Evolutionary conservation across 2,888 invertebrate species (phyloP).

Genomic region (Stenodera caucasica): DNA sequence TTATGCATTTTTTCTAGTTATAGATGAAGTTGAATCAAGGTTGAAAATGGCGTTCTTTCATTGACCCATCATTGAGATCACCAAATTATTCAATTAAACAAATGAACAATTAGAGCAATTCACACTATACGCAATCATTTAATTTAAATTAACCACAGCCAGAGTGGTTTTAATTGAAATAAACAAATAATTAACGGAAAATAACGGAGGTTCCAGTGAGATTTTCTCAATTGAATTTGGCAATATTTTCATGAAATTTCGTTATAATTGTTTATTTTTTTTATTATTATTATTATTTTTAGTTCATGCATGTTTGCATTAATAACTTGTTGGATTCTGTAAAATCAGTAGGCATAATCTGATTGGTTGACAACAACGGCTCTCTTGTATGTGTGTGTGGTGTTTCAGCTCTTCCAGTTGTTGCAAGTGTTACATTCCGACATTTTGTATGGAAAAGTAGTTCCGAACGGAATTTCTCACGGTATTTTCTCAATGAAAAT

Average conservation of each 20-base stretch:
- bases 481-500: conserved; percentile 21
- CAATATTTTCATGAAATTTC: no score
- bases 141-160: not conserved
- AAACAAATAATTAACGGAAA: not conserved
- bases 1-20: not conserved
- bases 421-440: conserved; percentile 40
- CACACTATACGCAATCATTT: not conserved
- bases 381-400: conserved; percentile 10
- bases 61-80: conserved; percentile 18
- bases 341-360: not conserved
- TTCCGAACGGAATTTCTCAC: conserved; percentile 43
- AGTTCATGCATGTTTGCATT: conserved; percentile 4
- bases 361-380: conserved; percentile 8
- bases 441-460: conserved; percentile 48
- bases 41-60: not conserved
- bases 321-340: conserved; percentile 9
- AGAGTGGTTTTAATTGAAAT: conserved; percentile 6
- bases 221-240: no score
- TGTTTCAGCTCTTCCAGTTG: not conserved
- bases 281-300: not conserved
- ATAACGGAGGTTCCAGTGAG: not conserved
- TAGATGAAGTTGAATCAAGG: not conserved
- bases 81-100: conserved; percentile 8
- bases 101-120: conserved; percentile 11
- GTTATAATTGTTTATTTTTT: not conserved